These are phyloP conservation scores for Kryphioiulus occultus DNA, from an alignment of 2,888 invertebrate genomes.

Conservation along the genomic window DNA sequence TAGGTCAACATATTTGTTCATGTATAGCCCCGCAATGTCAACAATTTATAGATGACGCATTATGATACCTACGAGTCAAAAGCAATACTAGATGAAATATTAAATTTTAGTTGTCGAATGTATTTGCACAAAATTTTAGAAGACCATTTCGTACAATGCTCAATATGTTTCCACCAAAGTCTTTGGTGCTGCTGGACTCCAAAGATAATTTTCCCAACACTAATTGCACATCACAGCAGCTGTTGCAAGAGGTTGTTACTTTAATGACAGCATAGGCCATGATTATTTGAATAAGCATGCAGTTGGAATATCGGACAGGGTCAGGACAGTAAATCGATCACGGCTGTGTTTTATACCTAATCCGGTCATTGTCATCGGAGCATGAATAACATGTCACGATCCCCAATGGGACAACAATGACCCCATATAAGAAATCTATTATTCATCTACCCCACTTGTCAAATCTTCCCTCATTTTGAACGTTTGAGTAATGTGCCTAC, in stretches of 20 bases:
- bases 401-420: not conserved
- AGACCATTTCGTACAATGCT: too few species aligned
- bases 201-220: not conserved
- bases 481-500: not conserved
- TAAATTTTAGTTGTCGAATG: too few species aligned
- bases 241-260: not conserved
- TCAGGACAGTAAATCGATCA: not conserved
- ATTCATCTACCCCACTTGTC: not conserved
- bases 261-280: not conserved
- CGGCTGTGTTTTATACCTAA: not conserved
- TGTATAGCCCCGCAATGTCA: not conserved
- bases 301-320: not conserved
- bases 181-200: too few species aligned
- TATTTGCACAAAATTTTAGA: too few species aligned
- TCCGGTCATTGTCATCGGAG: constrained; percentile 10
- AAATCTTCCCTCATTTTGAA: not conserved
- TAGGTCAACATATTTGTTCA: not conserved
- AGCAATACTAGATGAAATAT: too few species aligned
- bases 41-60: not conserved
- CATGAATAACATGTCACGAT: not conserved
- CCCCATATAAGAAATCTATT: not conserved
- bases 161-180: too few species aligned
- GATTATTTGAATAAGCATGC: not conserved
- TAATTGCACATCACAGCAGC: not conserved
- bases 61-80: too few species aligned